Conservation (phyloP, 37 sponge, comb jelly and placozoan genomes). For the Axinella damicornis region DNA sequence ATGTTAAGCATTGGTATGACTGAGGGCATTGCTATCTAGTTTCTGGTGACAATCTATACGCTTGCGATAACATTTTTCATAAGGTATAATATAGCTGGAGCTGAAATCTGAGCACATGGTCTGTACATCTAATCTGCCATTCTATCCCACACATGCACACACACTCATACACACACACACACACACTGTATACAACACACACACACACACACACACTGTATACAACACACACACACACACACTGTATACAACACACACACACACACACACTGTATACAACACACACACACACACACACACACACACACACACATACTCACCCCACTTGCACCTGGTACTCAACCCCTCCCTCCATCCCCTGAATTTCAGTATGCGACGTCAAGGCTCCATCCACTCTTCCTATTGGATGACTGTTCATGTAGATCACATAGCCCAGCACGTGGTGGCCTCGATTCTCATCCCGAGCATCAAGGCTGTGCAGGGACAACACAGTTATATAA, state of each 20-base stretch:
- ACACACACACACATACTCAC: slow-evolving; percentile 30
- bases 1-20: no score
- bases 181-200: neutral
- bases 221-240: no score
- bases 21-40: no score
- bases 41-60: no score
- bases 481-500: no score
- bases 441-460: slow-evolving; percentile 53
- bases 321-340: slow-evolving; percentile 57
- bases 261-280: neutral
- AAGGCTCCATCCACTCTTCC: slow-evolving; percentile 24
- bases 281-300: neutral
- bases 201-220: neutral
- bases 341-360: slow-evolving; percentile 5
- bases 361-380: slow-evolving; percentile 54
- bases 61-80: no score
- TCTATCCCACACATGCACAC: neutral
- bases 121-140: no score
- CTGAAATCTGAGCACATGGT: no score
- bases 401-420: slow-evolving; percentile 32
- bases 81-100: no score
- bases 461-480: slow-evolving; percentile 58
- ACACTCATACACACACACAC: slow-evolving; percentile 7
- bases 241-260: no score
- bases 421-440: slow-evolving; percentile 54